Base-by-base conservation (phyloP, 2,113 vertebrate species). In the Melanotaenia duboulayi region DNA sequence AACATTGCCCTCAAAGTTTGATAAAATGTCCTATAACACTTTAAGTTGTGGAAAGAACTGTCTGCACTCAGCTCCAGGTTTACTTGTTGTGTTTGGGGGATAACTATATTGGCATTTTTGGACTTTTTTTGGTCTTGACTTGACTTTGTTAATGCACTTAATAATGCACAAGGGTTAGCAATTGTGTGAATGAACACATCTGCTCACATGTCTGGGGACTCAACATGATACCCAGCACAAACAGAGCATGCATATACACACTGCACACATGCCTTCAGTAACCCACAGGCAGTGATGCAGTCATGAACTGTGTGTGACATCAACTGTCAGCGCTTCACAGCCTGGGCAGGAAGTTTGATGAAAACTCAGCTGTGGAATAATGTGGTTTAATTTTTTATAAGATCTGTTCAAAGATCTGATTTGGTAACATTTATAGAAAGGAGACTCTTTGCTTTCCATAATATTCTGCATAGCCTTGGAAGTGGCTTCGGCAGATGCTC, bases 401-500 rank as follows among this genome's bases (percentile, higher is more conserved):
- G 46, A 6, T 78, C 14, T 64, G 62, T 80, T 82, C 72, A 68
- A 58, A 69, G 51, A 80, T 80, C 9, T 9, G 19, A 57, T 83
- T 81, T 14, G 0, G 20, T 37, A 23, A 48, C 44, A 66, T 76
- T 78, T 65, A 70, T 62, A 63, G 68, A 76, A 65, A 74, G 64
- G 65, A 73, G 20, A 80, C 68, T 81, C 40, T 68, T 77, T 76
- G 32, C 81, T 78, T 75, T 56, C 42, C 44, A 67, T 70, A 60
- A 80, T 84, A 73, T 84, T 86, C 81, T 76, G 84, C 78, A 75
- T 62, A 75, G 74, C 35, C 46, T 69, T 60, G 50, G 24, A 58
- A 50, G 71, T 65, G 59, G 70, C 75, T 76, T 69, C 64, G 67
- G 71, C 85, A 88, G 82, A 84, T 80, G 83, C 88, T 55, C 37